Percentiles rank a stretch among this genome's conserved stretches.
Evolutionary conservation across 2,113 vertebrate species (phyloP).

Genomic region (Sphyrna mokarran): DNA sequence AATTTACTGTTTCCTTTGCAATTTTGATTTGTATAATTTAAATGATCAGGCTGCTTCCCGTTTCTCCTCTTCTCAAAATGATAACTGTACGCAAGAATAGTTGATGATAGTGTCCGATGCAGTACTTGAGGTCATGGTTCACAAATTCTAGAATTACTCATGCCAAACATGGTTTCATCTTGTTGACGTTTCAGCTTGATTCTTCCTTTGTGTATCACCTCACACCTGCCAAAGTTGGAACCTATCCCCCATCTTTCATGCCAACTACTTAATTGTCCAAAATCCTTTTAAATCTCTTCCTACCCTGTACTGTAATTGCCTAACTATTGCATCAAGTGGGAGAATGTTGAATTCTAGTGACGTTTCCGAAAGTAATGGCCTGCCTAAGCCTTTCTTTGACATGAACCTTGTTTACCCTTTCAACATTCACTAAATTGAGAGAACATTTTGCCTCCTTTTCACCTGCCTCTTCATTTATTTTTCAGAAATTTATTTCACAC

Average conservation of each 20-base stretch:
- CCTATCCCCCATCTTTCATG: neutral
- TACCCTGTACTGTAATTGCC: neutral
- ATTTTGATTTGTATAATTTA: neutral
- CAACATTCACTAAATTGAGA: neutral
- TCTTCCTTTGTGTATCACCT: neutral
- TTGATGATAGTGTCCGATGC: neutral
- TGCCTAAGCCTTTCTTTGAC: neutral
- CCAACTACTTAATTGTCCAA: constrained; percentile 5
- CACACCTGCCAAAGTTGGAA: neutral
- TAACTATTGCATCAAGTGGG: neutral
- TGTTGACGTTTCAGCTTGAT: neutral
- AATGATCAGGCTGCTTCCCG: neutral
- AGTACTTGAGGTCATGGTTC: neutral
- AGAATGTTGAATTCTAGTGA: neutral
- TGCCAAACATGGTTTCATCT: neutral
- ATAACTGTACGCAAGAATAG: neutral
- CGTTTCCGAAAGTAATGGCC: neutral
- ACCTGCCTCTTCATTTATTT: neutral
- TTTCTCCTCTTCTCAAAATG: neutral
- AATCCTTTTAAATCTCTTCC: neutral
- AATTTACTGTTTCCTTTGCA: neutral
- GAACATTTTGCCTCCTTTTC: neutral
- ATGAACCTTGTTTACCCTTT: neutral
- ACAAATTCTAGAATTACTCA: neutral
- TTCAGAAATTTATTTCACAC: neutral